These are phyloP conservation scores for Dipodomys ordii DNA, from an alignment of 2,113 vertebrate genomes.

Conservation along the genomic window DNA sequence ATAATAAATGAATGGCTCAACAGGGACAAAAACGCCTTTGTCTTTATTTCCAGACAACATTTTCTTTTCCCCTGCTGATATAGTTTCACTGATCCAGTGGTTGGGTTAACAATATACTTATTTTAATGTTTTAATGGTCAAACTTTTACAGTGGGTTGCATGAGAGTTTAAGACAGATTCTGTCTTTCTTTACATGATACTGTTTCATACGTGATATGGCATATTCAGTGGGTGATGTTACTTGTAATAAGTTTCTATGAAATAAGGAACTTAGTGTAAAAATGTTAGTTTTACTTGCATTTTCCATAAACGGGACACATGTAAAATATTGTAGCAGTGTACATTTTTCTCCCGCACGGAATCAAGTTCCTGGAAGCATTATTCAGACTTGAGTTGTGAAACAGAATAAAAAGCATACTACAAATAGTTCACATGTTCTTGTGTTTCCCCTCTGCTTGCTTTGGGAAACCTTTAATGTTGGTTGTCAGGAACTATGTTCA, in stretches of 20 bases:
- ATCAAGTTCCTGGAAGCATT: slow-evolving; percentile 53
- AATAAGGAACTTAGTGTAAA: slow-evolving; percentile 45
- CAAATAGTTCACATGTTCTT: not conserved
- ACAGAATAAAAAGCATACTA: slow-evolving; percentile 15
- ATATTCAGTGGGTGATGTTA: not conserved
- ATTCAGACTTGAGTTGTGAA: slow-evolving; percentile 51
- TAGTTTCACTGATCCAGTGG: slow-evolving; percentile 28
- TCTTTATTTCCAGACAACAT: slow-evolving; percentile 33
- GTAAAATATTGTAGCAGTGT: slow-evolving; percentile 48
- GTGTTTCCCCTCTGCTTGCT: slow-evolving; percentile 10
- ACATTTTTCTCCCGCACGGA: slow-evolving; percentile 23
- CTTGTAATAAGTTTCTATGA: slow-evolving; percentile 39
- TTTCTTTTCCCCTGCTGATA: not conserved
- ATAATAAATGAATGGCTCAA: slow-evolving; percentile 41
- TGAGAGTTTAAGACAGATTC: not conserved
- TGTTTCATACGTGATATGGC: not conserved
- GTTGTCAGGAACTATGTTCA: slow-evolving; percentile 23
- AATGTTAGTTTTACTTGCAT: slow-evolving; percentile 59
- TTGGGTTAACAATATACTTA: slow-evolving; percentile 57
- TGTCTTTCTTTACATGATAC: not conserved
- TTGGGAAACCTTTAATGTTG: slow-evolving; percentile 44
- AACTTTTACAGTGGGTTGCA: not conserved
- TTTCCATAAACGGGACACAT: slow-evolving; percentile 46
- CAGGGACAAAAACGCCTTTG: slow-evolving; percentile 62
- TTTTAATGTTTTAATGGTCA: slow-evolving; percentile 56